Evolutionary conservation across 2,113 vertebrate species (phyloP), one percentile per base, ranked within the genome.

Genomic region (Hiodon alosoides): DNA sequence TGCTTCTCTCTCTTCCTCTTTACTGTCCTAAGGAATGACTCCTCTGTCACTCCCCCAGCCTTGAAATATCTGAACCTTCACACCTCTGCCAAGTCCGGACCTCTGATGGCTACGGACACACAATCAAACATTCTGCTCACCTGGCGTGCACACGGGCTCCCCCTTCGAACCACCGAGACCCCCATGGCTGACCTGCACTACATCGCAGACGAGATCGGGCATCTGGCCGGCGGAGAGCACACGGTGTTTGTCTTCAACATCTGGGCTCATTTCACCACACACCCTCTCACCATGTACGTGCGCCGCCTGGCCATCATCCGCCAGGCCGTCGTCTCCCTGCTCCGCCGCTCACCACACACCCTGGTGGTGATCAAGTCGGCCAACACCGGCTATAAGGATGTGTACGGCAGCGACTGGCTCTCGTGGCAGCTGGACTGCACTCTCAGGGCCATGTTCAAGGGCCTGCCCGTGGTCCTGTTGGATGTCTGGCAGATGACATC

Each of bases 401-500:
- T 81, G 10, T 83, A 80, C 50, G 69, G 71, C 59, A 80, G 80
- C 55, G 82, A 84, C 74, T 86, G 84, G 85, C 73, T 84, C 60
- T 80, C 84, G 65, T 77, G 82, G 61, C 85, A 86, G 74, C 68
- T 86, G 64, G 77, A 86, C 81, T 64, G 14, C 4, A 47, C 77
- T 5, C 73, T 86, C 17, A 76, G 73, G 5, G 77, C 55, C 8
- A 73, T 79, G 67, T 83, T 86, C 74, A 71, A 72, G 57, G 80
- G 75, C 6, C 57, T 83, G 53, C 72, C 72, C 2, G 81, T 86
- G 4, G 82, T 78, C 31, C 67, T 85, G 51, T 17, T 86, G 1
- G 85, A 86, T 13, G 76, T 65, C 11, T 86, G 84, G 84, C 83
- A 84, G 74, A 86, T 86, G 85, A 85, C 84, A 0, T 79, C 85